Base-by-base conservation (phyloP, 1,140 invertebrate species). In the Battus philenor region DNA sequence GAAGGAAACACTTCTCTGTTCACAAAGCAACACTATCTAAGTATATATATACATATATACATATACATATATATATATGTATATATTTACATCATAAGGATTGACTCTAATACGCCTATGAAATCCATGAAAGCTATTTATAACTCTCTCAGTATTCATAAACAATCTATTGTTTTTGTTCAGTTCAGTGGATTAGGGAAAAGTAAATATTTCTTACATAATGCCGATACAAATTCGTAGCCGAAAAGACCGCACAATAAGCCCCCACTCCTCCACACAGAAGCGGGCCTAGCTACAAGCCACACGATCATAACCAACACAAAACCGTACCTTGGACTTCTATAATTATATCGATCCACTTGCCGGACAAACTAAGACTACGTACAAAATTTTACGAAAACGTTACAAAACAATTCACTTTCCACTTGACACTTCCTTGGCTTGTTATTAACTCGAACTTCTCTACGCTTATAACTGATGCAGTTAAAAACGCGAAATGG, bases 231-330 rank as follows among this genome's bases (percentile, higher is more conserved):
- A n/a, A n/a, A n/a, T n/a, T n/a, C n/a, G 18, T 20, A 20, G 18
- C 18, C 6, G 6, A 20, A 20, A 2, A 20, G 18, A 20, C 18
- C n/a, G n/a, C n/a, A n/a, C n/a, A 20, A 20, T 2, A 34, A 75
- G 76, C 66, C 69, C 46, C 41, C 54, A 59, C 62, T 59, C 47
- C 65, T 62, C 44, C 54, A 70, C 70, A 78, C 54, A 61, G 65
- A 78, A 65, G 67, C 66, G 46, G 16, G 44, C 70, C 69, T 69
- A 79, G 69, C 76, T 80, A 83, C 79, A 79, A 79, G 73, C 68
- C 76, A 83, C 71, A 79, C 68, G 66, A 68, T 63, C 68, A 79
- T 71, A 80, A 67, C 73, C 76, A 81, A 80, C 62, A 82, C 72
- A 65, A 64, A 71, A 54, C 30, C 52, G 55, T 80, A 78, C 76